Base-by-base conservation (phyloP, 2,888 invertebrate species). In the Dynastes tityus region DNA sequence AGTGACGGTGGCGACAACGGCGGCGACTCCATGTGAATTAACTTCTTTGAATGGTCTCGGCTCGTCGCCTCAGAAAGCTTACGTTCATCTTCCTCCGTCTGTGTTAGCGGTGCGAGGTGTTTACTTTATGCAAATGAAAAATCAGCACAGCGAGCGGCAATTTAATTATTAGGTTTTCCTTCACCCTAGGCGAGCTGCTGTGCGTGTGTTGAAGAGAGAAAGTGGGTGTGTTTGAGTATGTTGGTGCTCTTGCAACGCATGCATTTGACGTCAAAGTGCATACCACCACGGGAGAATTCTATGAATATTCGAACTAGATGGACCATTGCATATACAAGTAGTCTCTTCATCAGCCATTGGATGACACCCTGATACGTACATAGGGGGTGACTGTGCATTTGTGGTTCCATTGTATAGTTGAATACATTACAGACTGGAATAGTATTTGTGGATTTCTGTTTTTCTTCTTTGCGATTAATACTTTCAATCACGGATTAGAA, bases 81-180 rank as follows among this genome's bases (percentile, higher is more conserved):
- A 65, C 40, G n/a, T 45, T 68, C 1, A 16, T 11, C 55, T 22
- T 37, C 32, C 13, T 16, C 13, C n/a, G 3, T 13, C 16, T 6
- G 16, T 2, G 11, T 53, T 13, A 3, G 13, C 37, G 16, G 73
- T 40, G 40, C 22, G 37, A 58, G 73, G 27, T 58, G 58, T 73
- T 73, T 58, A 73, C 40, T 73, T 73, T 73, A 71, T 71, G 71
- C 71, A 71, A 71, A 71, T 71, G 71, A 58, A 71, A 71, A 71
- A 71, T 71, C 71, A 53, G 58, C 58, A 37, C 71, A 32, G 71
- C 58, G 71, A 58, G 58, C 58, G 71, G 71, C 32, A 58, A 71
- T 58, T 37, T 71, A 71, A 71, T 71, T 71, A 58, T 71, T 71
- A 55, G 58, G 29, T 16, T 71, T 71, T 71, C 71, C 58, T 58